phyloP scores from a whole-genome alignment of 2,888 invertebrate species.

The Tenthredo notha region DNA sequence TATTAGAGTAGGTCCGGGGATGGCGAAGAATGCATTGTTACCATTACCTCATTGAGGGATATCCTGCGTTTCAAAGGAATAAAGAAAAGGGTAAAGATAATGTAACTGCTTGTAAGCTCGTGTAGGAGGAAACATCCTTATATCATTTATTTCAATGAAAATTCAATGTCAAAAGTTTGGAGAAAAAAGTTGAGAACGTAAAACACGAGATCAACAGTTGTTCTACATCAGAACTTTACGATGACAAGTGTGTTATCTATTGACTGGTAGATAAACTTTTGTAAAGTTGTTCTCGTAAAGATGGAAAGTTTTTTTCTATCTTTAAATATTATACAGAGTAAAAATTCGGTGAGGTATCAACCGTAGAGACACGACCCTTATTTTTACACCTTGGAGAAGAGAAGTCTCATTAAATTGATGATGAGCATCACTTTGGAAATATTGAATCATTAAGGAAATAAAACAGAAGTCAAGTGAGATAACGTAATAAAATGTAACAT shows the following conservation, averaged over 20 bases:
- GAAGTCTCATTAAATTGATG: not conserved
- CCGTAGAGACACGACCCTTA: not conserved
- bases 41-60: constrained; percentile 25
- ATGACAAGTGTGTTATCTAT: not conserved
- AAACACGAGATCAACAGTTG: constrained; percentile 23
- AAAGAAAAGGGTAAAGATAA: not conserved
- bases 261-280: not conserved
- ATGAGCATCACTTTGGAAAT: constrained; percentile 18
- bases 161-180: not conserved
- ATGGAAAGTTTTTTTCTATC: not conserved
- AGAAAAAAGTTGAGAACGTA: not conserved
- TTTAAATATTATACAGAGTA: not conserved
- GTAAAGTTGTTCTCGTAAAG: not conserved
- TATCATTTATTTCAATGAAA: constrained; percentile 4
- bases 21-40: constrained; percentile 34
- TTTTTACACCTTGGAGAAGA: not conserved
- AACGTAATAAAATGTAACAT: not conserved
- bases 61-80: constrained; percentile 6
- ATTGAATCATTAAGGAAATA: not conserved
- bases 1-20: not conserved
- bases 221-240: not conserved
- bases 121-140: not conserved
- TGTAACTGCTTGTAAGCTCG: not conserved
- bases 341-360: not conserved
- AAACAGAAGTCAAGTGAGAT: not conserved